Evolutionary conservation across 2,113 vertebrate genomes (phyloP), one percentile per base, ranked within the genome.

Genomic region (Coryphaenoides rupestris): DNA sequence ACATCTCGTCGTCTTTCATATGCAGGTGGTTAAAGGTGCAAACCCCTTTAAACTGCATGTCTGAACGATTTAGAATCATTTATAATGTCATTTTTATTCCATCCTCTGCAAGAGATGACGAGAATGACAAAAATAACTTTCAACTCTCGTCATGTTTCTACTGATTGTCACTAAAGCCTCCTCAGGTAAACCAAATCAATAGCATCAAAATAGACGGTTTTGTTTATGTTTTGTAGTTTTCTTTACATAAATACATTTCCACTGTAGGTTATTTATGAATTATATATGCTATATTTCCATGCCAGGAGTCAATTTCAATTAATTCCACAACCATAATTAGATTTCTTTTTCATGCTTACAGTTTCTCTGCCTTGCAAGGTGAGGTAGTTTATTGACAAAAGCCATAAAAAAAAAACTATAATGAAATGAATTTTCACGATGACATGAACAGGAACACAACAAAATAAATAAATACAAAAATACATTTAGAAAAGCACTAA

Each of bases 311-410:
- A 53, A 15, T 14, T 72, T 69, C 47, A 24, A 58, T 69, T 19
- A 7, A 33, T 60, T 33, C 26, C 57, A 10, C 28, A 33, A 40
- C 33, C 7, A 40, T 40, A 40, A 40, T 40, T 40, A 1, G 33
- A 40, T 9, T 90, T 82, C 93, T 86, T 90, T 87, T 89, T 93
- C 86, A 56, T 89, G 91, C 49, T 86, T 83, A 66, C 33, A 40
- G 13, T 50, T 50, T 50, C 84, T 89, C 84, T 88, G 84, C 68
- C 86, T 90, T 12, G 89, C 81, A 83, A 91, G 89, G 74, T 93
- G 93, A 95, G 94, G 94, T 94, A 96, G 93, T 89, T 90, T 91
- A 84, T 88, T 92, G 87, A 91, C 92, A 78, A 89, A 91, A 47
- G 46, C 23, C 47, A 28, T 21, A 60, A 3, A 15, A 24, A 57